Evolutionary conservation across 2,113 vertebrate species (phyloP).

Genomic region (Numenius arquata): DNA sequence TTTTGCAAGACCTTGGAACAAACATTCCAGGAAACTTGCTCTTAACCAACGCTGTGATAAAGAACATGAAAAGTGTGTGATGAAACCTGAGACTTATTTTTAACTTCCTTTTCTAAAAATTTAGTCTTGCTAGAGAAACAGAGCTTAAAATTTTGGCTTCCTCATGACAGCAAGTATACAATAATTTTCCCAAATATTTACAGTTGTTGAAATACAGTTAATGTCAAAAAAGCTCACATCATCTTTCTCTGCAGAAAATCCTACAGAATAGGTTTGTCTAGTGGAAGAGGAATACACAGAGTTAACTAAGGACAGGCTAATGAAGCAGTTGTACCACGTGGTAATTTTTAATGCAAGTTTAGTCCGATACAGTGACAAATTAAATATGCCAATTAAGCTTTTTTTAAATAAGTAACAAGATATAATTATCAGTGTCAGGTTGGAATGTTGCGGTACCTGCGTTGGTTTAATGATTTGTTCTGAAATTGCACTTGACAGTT

Average conservation of each 20-base stretch:
- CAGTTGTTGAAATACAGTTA: not conserved
- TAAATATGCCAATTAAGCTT: not conserved
- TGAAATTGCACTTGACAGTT: slow-evolving; percentile 8
- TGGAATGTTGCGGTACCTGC: not conserved
- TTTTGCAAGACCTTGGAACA: not conserved
- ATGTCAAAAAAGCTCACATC: not conserved
- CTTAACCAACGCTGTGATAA: not conserved
- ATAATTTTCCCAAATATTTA: not conserved
- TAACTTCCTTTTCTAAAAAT: not conserved
- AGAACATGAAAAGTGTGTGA: not conserved
- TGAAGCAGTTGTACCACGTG: not conserved
- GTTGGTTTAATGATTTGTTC: not conserved
- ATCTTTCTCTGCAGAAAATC: not conserved
- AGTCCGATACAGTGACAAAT: not conserved
- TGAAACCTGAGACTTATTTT: not conserved
- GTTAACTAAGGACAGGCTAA: not conserved
- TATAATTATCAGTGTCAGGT: not conserved
- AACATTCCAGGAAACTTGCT: not conserved
- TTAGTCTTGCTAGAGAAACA: not conserved
- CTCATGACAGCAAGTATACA: not conserved
- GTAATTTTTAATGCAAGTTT: not conserved
- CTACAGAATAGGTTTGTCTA: not conserved
- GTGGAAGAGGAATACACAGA: not conserved
- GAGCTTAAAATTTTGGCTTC: not conserved
- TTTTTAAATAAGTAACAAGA: not conserved